Evolutionary conservation across 2,797 vertebrate species (phyloP).

Genomic region (Synaphobranchus kaupii): DNA sequence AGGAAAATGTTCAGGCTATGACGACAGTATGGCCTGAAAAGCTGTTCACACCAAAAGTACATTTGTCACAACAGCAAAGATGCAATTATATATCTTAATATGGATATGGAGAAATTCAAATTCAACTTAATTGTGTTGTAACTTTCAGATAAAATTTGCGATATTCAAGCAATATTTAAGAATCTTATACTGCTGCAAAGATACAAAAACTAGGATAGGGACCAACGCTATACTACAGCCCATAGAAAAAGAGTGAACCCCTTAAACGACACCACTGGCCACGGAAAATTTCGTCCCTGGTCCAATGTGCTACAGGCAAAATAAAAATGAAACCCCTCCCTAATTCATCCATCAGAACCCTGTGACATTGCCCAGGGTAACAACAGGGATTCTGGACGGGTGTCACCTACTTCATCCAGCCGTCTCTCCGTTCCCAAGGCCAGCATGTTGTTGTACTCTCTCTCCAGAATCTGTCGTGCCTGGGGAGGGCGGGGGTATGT

Average conservation of each 20-base stretch:
- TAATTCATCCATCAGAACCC: background rate
- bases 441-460: conserved; percentile 98
- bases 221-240: background rate
- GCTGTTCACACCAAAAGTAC: background rate
- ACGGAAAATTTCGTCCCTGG: too few relatives aligned
- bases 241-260: background rate
- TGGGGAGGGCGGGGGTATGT: conserved; percentile 55
- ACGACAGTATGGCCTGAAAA: too few relatives aligned
- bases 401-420: conserved; percentile 89
- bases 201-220: background rate
- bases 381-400: background rate
- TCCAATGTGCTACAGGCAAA: too few relatives aligned
- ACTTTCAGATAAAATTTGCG: background rate
- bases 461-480: conserved; percentile 98
- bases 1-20: too few relatives aligned
- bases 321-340: background rate
- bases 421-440: conserved; percentile 97
- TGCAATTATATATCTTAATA: background rate
- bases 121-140: background rate
- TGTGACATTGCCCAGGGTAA: background rate
- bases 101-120: background rate
- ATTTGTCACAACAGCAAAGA: background rate
- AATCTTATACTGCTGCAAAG: background rate
- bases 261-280: too few relatives aligned
- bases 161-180: background rate